Evolutionary conservation across 2,888 invertebrate genomes (phyloP).

Genomic region (Rutpela maculata): DNA sequence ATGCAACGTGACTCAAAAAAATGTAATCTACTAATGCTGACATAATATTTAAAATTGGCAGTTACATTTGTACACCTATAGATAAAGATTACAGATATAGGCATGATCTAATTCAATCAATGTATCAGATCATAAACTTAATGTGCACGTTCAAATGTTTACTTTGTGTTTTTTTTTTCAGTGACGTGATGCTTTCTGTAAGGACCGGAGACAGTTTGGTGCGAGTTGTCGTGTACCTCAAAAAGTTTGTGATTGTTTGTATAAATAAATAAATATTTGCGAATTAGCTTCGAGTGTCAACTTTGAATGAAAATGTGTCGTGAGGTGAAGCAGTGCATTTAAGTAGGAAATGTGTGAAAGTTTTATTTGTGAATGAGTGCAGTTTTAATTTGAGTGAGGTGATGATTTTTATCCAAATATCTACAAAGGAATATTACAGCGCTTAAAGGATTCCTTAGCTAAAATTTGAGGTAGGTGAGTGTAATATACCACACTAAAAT

Average conservation of each 20-base stretch:
- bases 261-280: conserved; percentile 9
- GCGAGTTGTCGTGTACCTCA: not conserved
- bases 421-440: not conserved
- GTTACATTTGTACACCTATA: conserved; percentile 42
- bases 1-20: conserved; percentile 29
- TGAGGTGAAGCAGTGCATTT: not conserved
- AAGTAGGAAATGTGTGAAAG: not conserved
- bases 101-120: conserved; percentile 64
- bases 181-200: conserved; percentile 25
- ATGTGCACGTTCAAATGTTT: conserved; percentile 25
- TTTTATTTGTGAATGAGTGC: not conserved
- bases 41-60: conserved; percentile 40
- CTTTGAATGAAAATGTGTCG: not conserved
- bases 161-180: conserved; percentile 31
- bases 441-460: not conserved
- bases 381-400: not conserved
- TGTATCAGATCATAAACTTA: conserved; percentile 52
- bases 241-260: not conserved
- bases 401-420: not conserved
- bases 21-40: conserved; percentile 39
- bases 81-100: conserved; percentile 63
- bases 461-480: not conserved
- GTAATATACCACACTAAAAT: not conserved
- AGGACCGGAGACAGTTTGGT: conserved; percentile 28
- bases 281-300: not conserved